These are phyloP conservation scores for Apotomis capreana DNA, from an alignment of 2,888 invertebrate genomes.

Conservation along the genomic window DNA sequence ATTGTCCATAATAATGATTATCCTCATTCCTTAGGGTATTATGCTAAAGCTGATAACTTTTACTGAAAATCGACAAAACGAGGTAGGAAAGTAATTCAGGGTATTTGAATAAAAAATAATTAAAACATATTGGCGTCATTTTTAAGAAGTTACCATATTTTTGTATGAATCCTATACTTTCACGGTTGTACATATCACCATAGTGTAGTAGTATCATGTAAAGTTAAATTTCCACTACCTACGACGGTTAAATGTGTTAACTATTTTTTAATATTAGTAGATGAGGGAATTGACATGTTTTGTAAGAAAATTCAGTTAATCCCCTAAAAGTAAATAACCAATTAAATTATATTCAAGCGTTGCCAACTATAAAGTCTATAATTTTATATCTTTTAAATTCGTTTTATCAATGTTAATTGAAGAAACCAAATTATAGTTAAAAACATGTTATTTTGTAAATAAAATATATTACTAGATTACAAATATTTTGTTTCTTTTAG, in stretches of 20 bases:
- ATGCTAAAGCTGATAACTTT: not conserved
- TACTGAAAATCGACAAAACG: not conserved
- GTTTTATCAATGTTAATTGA: slow-evolving; percentile 23
- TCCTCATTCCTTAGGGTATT: not conserved
- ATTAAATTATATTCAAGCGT: slow-evolving; percentile 2
- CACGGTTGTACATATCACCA: slow-evolving; percentile 24
- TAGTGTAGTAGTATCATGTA: slow-evolving; percentile 22
- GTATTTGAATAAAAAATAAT: slow-evolving; percentile 1
- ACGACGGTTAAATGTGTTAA: slow-evolving; percentile 36
- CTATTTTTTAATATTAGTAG: not conserved
- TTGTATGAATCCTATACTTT: slow-evolving; percentile 2
- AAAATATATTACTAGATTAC: slow-evolving; percentile 18
- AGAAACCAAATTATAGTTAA: slow-evolving; percentile 30
- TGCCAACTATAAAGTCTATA: slow-evolving; percentile 24
- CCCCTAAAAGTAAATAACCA: not conserved
- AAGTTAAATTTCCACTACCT: slow-evolving; percentile 32
- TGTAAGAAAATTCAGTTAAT: not conserved
- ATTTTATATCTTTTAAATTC: slow-evolving; percentile 12
- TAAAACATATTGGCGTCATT: not conserved
- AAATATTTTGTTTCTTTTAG: slow-evolving; percentile 1
- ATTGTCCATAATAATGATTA: not conserved
- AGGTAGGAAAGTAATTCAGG: slow-evolving; percentile 3
- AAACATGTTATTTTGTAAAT: slow-evolving; percentile 31
- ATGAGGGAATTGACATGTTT: not conserved
- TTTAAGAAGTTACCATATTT: slow-evolving; percentile 19